phyloP scores from a whole-genome alignment of 2,888 invertebrate genomes.

The Stenodema calcarata region DNA sequence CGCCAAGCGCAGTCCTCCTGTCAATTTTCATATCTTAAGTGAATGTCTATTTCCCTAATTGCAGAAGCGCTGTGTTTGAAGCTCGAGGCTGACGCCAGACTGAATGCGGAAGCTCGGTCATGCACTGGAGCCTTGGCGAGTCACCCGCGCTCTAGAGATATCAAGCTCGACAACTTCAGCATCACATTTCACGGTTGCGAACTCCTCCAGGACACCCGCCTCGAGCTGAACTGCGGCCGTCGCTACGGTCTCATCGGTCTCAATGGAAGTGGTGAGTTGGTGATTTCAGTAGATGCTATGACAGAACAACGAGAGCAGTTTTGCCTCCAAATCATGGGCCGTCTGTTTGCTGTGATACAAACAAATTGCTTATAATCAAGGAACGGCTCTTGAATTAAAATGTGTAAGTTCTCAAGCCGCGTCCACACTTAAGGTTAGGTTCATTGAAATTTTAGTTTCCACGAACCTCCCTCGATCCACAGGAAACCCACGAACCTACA shows the following conservation, averaged over 20 bases:
- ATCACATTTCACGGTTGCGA: constrained; percentile 98
- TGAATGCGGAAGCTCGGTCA: constrained; percentile 91
- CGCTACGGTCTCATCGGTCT: constrained; percentile 95
- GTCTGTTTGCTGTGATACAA: too few species aligned
- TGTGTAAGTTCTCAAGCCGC: too few species aligned
- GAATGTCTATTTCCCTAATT: constrained; percentile 56
- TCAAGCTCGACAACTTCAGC: constrained; percentile 95
- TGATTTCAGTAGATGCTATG: too few species aligned
- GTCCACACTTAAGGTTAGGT: too few species aligned
- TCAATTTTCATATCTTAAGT: too few species aligned
- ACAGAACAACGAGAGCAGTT: too few species aligned
- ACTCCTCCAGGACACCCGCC: constrained; percentile 90
- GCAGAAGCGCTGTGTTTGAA: constrained; percentile 84
- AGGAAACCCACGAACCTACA: too few species aligned
- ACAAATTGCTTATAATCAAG: too few species aligned
- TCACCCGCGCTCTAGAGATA: constrained; percentile 93
- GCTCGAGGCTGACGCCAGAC: constrained; percentile 86
- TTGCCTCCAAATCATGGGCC: not conserved
- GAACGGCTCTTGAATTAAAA: too few species aligned
- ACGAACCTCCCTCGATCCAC: too few species aligned
- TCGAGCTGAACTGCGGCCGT: constrained; percentile 96
- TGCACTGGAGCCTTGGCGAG: constrained; percentile 95
- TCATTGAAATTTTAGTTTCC: too few species aligned
- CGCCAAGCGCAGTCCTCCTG: too few species aligned
- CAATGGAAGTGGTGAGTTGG: constrained; percentile 88